Evolutionary conservation across 2,888 invertebrate genomes (phyloP).

Genomic region (Mythimna loreyi): DNA sequence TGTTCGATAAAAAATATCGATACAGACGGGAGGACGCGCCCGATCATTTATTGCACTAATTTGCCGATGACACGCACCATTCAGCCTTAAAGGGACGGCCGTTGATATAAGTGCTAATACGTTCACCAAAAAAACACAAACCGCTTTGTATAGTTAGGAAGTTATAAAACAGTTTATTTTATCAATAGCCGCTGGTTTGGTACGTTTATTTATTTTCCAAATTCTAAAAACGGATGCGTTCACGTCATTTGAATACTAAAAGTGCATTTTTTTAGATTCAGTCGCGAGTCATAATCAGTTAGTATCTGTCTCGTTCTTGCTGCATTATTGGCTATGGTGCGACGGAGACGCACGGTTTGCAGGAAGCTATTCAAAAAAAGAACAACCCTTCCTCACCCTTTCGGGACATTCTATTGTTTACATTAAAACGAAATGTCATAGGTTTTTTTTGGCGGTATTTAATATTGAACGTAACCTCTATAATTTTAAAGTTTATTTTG

Average conservation of each 20-base stretch:
- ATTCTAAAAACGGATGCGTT: constrained; percentile 89
- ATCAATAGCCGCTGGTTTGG: constrained; percentile 78
- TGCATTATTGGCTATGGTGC: constrained; percentile 58
- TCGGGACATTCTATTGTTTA: constrained; percentile 86
- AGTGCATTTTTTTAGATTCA: constrained; percentile 80
- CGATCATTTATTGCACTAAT: constrained; percentile 59
- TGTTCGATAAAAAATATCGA: constrained; percentile 60
- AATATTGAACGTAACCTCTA: constrained; percentile 68
- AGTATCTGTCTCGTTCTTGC: constrained; percentile 73
- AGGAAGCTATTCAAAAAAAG: constrained; percentile 90
- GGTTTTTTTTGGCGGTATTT: constrained; percentile 60
- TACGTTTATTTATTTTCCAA: constrained; percentile 84
- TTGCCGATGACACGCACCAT: constrained; percentile 59
- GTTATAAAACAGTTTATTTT: constrained; percentile 86
- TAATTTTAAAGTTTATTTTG: constrained; percentile 69
- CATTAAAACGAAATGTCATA: constrained; percentile 76
- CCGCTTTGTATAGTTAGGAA: constrained; percentile 82
- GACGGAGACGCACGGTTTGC: constrained; percentile 79
- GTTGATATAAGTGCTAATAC: constrained; percentile 65
- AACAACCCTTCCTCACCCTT: constrained; percentile 90
- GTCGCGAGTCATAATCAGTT: constrained; percentile 68
- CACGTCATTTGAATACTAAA: constrained; percentile 89
- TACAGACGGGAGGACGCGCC: constrained; percentile 57
- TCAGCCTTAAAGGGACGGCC: constrained; percentile 60
- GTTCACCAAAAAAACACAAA: constrained; percentile 62